phyloP scores from a whole-genome alignment of 37 sponge, comb jelly and placozoan species.

The Dysidea cf. avara region DNA sequence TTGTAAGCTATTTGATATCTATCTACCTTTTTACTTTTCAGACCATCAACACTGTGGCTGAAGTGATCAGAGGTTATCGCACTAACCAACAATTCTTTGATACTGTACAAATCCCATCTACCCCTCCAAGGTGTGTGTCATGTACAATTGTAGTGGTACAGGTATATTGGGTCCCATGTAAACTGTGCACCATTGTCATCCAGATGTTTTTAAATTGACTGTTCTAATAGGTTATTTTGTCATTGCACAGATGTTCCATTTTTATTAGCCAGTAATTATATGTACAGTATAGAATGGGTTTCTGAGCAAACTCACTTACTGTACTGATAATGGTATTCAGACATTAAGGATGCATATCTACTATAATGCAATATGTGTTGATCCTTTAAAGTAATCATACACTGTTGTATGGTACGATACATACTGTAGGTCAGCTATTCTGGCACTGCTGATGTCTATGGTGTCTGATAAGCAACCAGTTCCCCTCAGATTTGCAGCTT shows the following conservation, averaged over 20 bases:
- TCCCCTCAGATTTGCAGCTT: slow-evolving; percentile 67
- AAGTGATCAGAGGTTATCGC: slow-evolving; percentile 67
- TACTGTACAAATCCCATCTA: slow-evolving; percentile 58
- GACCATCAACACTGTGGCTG: slow-evolving; percentile 82
- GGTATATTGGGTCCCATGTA: no score
- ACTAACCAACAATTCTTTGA: slow-evolving; percentile 71
- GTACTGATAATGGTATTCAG: background rate
- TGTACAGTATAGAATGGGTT: no score
- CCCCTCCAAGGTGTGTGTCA: slow-evolving; percentile 53
- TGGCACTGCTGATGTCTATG: slow-evolving; percentile 89
- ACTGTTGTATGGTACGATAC: no score
- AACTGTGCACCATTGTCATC: no score
- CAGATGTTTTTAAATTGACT: no score
- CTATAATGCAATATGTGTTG: background rate
- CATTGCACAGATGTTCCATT: no score
- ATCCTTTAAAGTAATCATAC: no score
- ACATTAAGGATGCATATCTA: background rate
- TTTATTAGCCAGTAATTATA: no score
- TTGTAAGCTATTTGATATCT: background rate
- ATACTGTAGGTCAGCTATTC: slow-evolving; percentile 72
- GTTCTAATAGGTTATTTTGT: no score
- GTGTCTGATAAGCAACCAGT: slow-evolving; percentile 89
- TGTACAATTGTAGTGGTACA: background rate
- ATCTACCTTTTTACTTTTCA: slow-evolving; percentile 3
- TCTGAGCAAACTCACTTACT: no score